Evolutionary conservation across 2,797 vertebrate species (phyloP), one percentile per base, ranked within the genome.

Genomic region (Oreochromis grahami): DNA sequence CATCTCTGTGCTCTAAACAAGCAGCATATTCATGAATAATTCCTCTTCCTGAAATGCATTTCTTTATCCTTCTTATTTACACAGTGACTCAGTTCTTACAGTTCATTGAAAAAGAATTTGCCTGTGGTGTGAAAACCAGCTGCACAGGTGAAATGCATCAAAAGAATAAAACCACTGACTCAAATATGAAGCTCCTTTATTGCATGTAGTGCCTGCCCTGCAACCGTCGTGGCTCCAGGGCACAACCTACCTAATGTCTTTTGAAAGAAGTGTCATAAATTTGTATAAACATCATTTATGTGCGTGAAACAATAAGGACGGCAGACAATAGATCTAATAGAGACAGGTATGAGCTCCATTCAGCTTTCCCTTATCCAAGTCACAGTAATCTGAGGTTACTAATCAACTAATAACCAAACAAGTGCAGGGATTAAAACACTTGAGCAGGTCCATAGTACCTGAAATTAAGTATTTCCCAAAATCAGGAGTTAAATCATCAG

Each of bases 381-480:
- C 36, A 68, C 63, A 68, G 38, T 68, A 43, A 68, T 4, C 13
- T 41, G 63, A 68, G 63, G 60, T 65, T 41, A 65, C 9, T 14
- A 65, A 41, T 63, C 58, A 36, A 63, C 32, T 34, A 36, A 60
- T 36, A 36, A 36, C 34, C 58, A 63, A 63, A 36, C 24, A 63
- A 36, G 10, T 34, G 56, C 29, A 3, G 2, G 10, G 1, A 17
- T 63, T 36, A 63, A 36, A 63, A 56, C 26, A 29, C 26, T 9
- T 5, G 26, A 56, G 55, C 0, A 0, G 53, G 53, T 56, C 53
- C 13, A 5, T 29, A 29, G 53, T 2, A 3, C 12, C 4, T 3
- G 1, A 55, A 55, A 24, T 41, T 9, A 68, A 43, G 12, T 0
- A 8, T 43, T 41, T 24, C n/a, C 63, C 63, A 41, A 41, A 41